Evolutionary conservation across 2,888 invertebrate genomes (phyloP), one percentile per base, ranked within the genome.

Genomic region (Capitulum mitella): DNA sequence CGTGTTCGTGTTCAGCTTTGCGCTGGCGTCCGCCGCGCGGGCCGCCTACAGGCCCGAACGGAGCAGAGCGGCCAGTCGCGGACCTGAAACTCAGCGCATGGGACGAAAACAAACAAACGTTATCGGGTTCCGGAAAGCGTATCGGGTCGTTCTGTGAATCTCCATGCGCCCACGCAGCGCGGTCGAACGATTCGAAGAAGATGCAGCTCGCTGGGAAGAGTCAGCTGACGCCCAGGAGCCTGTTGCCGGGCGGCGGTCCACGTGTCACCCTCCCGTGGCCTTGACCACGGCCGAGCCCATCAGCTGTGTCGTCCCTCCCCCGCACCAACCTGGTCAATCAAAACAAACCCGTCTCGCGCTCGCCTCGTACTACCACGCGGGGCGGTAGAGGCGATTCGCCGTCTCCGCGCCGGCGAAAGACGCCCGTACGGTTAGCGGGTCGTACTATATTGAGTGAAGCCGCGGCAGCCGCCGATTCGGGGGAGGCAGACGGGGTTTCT

Each of bases 361-460:
- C 40, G 37, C 26, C 70, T 70, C 37, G 19, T 70, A 37, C 70
- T 40, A 40, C 70, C 26, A 40, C 22, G 19, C 37, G 16, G 26
- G 6, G 26, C 12, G 37, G 40, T 29, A 70, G 37, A 29, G 70
- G 64, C 64, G 64, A 64, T 64, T 34, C 64, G 64, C 64, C 16
- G 19, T 34, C 22, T 32, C 8, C 26, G 37, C 26, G 37, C 40
- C 26, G 8, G 40, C 26, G 70, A 70, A 70, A 34, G 40, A 70
- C 70, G 8, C 37, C 70, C 70, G 37, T 70, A 70, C 26, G 22
- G 22, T 3, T 37, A 3, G 26, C 70, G 29, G 40, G 40, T 40
- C 40, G 22, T 70, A 70, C 70, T 70, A 70, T 70, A 70, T 70
- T 29, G 70, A 70, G 70, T 70, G 26, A 40, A 26, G 37, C 70